Percentiles rank a stretch among this genome's conserved stretches.
phyloP scores from a whole-genome alignment of 2,797 vertebrate species.

The Perodicticus potto region DNA sequence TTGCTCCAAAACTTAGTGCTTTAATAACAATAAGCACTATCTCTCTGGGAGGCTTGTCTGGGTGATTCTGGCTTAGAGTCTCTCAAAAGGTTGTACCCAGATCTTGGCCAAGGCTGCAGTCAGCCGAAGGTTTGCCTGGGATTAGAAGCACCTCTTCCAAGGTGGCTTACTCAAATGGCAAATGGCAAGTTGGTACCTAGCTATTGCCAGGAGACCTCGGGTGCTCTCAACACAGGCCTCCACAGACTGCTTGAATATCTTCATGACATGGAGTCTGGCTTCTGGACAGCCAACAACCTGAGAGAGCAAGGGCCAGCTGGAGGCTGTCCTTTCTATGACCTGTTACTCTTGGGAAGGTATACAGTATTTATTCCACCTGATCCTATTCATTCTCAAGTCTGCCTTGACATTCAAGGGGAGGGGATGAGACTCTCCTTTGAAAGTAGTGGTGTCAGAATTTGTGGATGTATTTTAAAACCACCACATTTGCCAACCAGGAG shows the following conservation, averaged over 20 bases:
- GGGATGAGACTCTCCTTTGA: neutral
- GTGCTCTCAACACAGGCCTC: neutral
- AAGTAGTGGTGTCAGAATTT: neutral
- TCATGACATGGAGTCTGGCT: neutral
- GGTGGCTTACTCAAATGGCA: neutral
- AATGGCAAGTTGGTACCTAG: no score
- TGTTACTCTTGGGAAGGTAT: neutral
- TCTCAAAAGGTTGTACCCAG: neutral
- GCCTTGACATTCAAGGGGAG: neutral
- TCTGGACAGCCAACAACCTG: neutral
- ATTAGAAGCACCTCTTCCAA: neutral
- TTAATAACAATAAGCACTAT: accelerated
- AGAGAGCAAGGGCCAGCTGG: neutral
- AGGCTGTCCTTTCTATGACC: neutral
- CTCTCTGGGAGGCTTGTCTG: neutral
- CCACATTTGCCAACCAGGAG: neutral
- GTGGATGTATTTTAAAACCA: neutral
- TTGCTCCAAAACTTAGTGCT: no score
- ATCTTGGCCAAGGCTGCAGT: neutral
- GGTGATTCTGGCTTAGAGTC: neutral
- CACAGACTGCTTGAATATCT: neutral
- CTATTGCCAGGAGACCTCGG: neutral
- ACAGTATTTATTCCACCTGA: neutral
- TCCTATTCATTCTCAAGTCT: neutral
- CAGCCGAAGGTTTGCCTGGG: neutral